Base-by-base conservation (phyloP, 2,113 vertebrate species). In the Cisticola juncidis region DNA sequence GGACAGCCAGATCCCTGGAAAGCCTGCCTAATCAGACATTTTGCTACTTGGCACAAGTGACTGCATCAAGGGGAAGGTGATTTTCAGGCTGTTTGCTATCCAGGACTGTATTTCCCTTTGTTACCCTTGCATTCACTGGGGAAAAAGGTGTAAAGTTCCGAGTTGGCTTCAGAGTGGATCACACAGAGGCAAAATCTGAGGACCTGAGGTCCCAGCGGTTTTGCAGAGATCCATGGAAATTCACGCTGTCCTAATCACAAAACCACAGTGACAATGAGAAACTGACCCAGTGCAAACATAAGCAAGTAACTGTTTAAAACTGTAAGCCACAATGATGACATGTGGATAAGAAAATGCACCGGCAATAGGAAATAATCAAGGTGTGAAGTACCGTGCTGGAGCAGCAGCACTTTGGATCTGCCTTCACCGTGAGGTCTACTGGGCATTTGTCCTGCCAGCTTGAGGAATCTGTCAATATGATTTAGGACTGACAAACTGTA, bases 11-110 rank as follows among this genome's bases (percentile, higher is more conserved):
- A 69, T 94, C 84, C 86, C 66, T 88, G 86, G 71, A 83, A 90
- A 90, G 64, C 50, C 64, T 90, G 92, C 60, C 68, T 94, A 78
- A 95, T 92, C 86, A 86, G 86, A 86, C 90, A 50, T 62, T 86
- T 45, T 80, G 54, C 50, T 78, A 9, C 53, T 66, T 93, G 94
- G 86, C 91, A 93, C 64, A 58, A 94, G 51, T 4, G 38, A 61
- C 64, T 70, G 79, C 51, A 14, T 29, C 82, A 47, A 25, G 68
- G 64, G 54, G 60, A 90, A 78, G 60, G 78, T 56, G 58, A 78
- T 88, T 95, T 92, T 90, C 12, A 4, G 4, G 33, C 79, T 88
- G 82, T 60, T 90, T 83, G 47, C 40, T 26, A 38, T 31, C 71
- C 79, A 90, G 70, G 53, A 48, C 11, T n/a, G 50, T 21, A 16